Evolutionary conservation across 2,797 vertebrate genomes (phyloP), one percentile per base, ranked within the genome.

Genomic region (Sciaenops ocellatus): DNA sequence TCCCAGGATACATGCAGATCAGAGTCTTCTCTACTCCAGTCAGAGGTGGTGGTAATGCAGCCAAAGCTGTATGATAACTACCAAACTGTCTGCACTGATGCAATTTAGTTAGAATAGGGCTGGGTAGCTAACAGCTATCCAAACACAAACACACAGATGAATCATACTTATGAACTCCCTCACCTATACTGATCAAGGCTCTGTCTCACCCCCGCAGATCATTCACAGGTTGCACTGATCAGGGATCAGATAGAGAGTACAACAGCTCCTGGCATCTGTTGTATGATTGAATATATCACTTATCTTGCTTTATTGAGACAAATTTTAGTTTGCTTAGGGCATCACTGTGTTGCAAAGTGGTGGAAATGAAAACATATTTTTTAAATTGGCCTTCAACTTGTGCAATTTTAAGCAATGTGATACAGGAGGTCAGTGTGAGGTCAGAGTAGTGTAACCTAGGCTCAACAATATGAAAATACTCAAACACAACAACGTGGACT

Each of bases 191-290:
- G 13, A 50, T 50, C 18, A 34, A 5, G 30, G 30, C 30, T 16
- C 3, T 47, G 17, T 30, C 17, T 48, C 50, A 41, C 9, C n/a
- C 15, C 10, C 34, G 42, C 9, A 69, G 9, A 57, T 57, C 3
- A 47, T n/a, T 56, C 18, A 30, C 16, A 2, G 28, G 54, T n/a
- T n/a, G n/a, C n/a, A 34, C 42, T 41, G 52, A 59, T 73, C 22
- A 17, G 61, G 20, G 26, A 74, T 62, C 22, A 69, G 64, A 56
- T 20, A 73, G 42, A 61, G 52, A 11, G 28, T 73, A 28, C 17
- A 73, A 48, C 22, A 70, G 60, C 24, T 55, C 34, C 51, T 51
- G 38, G 13, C 41, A 73, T 26, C 10, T 22, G 24, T 28, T 28
- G 6, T 20, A 26, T 18, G 22, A 17, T 0, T 24, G 30, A 51